Base-by-base conservation (phyloP, 1,140 invertebrate species). In the Frieseomelitta varia region DNA sequence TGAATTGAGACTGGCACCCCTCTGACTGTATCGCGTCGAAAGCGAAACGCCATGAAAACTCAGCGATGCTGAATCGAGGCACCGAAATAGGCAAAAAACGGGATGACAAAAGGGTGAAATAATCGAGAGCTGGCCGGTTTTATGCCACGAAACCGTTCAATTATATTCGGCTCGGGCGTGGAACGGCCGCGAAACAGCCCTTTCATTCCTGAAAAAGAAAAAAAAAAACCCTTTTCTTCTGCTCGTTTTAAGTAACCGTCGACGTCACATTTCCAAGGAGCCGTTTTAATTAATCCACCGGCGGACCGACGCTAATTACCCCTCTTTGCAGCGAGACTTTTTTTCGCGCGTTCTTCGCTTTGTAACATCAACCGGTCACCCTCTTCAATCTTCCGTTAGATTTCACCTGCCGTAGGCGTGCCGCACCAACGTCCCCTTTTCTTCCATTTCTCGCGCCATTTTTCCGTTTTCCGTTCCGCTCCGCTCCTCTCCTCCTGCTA, bases 231-330 rank as follows among this genome's bases (percentile, higher is more conserved):
- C 83, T 19, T 34, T 87, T 76, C 61, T 69, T 83, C 85, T 81
- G 58, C 67, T 81, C 80, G 58, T 56, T 74, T 47, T 47, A 78
- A 72, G 61, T 87, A 84, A 80, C 65, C 67, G 55, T 61, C 74
- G 61, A 72, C 67, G 47, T 79, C 53, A 61, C 55, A 47, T 87
- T 85, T 87, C 75, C 51, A 85, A 83, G 55, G 53, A 83, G 24
- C 67, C 71, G 77, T 90, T 90, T 89, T 88, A 90, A 90, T 90
- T 88, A 86, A 88, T 86, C 82, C 71, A 69, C 79, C 77, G 63
- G 73, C 76, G 76, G 77, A 79, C 76, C 79, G 61, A 78, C 77
- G 90, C 81, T 90, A 90, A 90, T 90, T 90, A 90, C 74, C 65
- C 47, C 68, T 55, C 39, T 73, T 87, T 82, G 11, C 67, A 51